Base-by-base conservation (phyloP, 2,888 invertebrate species). In the Unio pictorum region DNA sequence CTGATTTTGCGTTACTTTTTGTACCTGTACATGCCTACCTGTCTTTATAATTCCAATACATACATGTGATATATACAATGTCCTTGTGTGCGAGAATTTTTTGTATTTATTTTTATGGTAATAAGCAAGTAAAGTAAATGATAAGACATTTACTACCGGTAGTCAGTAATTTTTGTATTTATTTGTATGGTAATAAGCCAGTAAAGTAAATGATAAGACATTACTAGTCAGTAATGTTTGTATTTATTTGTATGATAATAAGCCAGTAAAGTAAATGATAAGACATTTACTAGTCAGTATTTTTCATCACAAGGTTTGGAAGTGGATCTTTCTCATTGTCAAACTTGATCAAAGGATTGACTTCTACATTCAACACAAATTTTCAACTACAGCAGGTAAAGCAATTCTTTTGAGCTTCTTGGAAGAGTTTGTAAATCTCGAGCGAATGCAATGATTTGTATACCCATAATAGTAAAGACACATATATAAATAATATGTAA, bases 351-450 rank as follows among this genome's bases (percentile, higher is more conserved):
- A 93, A 94, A 83, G 93, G 94, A 28, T 93, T 94, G 0, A 95
- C 95, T 0, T 92, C 93, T 78, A 92, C 94, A 60, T 92, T 96
- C 84, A 95, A 94, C 81, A 94, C 94, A 11, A 93, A 92, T 69
- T 94, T 94, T 84, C 95, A 95, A 87, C 91, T 95, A 55, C 92
- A 93, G 73, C 95, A 96, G 91, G 95, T 95, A 75, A 55, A 63
- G 69, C 18, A 55, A 57, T 23, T 28, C n/a, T n/a, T 45, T 55
- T 18, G 23, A 26, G 11, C n/a, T 23, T 64, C 17, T 57, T n/a
- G 4, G 28, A 30, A 20, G 34, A 65, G 23, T n/a, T 34, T 28
- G 23, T 23, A 23, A 34, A 54, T 18, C 18, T 15, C 3, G 65
- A 8, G 17, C 26, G 20, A 62, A 63, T n/a, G 63, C 34, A 63